Conservation (phyloP, 2,797 vertebrate genomes). For the Darevskia nairensis region DNA sequence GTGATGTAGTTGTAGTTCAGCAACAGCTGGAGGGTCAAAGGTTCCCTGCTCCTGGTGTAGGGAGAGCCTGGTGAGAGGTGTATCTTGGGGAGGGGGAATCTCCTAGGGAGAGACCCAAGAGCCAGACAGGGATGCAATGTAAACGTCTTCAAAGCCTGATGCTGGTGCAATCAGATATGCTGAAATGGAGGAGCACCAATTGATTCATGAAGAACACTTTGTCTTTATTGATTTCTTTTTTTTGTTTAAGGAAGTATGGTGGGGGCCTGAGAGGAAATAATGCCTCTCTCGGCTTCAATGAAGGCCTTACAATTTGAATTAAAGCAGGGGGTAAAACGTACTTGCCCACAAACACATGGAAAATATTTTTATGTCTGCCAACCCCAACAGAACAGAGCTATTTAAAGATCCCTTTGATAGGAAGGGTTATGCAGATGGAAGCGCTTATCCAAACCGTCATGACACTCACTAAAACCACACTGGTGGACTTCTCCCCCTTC, state of each 20-base stretch:
- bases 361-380: constrained; percentile 29
- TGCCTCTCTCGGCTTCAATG: constrained; percentile 64
- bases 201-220: constrained; percentile 16
- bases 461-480: constrained; percentile 62
- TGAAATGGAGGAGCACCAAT: not conserved
- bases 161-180: not conserved
- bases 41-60: too few species aligned
- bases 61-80: too few species aligned
- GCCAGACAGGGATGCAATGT: not conserved
- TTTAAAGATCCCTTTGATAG: constrained; percentile 55
- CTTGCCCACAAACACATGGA: constrained; percentile 47
- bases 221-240: not conserved
- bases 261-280: constrained; percentile 37
- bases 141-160: not conserved
- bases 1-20: too few species aligned
- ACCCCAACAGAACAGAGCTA: constrained; percentile 32
- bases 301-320: constrained; percentile 63
- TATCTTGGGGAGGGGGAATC: too few species aligned
- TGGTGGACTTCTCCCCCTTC: not conserved
- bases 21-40: too few species aligned
- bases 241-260: too few species aligned
- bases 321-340: constrained; percentile 53
- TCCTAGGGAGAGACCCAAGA: too few species aligned
- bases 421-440: constrained; percentile 64
- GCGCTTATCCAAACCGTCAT: constrained; percentile 64